Percentiles rank a stretch among this genome's conserved stretches.
These are phyloP conservation scores for Trachymyrmex cornetzi DNA, from an alignment of 1,140 invertebrate species.

Conservation along the genomic window DNA sequence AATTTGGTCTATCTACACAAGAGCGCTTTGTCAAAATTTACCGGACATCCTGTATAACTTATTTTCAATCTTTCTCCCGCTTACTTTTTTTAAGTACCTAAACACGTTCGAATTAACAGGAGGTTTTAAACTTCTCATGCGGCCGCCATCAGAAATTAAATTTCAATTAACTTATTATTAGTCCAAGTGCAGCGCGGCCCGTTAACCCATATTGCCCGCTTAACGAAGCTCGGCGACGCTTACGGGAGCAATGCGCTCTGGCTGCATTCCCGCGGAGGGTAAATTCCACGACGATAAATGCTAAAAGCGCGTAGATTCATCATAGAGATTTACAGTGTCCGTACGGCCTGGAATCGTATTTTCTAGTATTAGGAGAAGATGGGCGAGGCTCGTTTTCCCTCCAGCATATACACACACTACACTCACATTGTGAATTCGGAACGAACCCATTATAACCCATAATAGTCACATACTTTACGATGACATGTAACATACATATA, in stretches of 20 bases:
- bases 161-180: slow-evolving; percentile 66
- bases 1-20: too few species aligned
- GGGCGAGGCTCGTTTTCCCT: slow-evolving; percentile 45
- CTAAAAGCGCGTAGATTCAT: slow-evolving; percentile 52
- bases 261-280: slow-evolving; percentile 56
- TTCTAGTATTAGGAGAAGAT: slow-evolving; percentile 58
- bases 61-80: not conserved
- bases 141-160: slow-evolving; percentile 41
- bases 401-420: not conserved
- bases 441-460: slow-evolving; percentile 44
- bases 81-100: slow-evolving; percentile 8
- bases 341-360: slow-evolving; percentile 57
- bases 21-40: too few species aligned
- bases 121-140: slow-evolving; percentile 34
- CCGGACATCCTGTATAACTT: not conserved
- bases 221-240: slow-evolving; percentile 35
- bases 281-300: slow-evolving; percentile 69
- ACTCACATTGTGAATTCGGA: slow-evolving; percentile 24
- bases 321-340: slow-evolving; percentile 65
- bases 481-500: slow-evolving; percentile 60
- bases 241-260: slow-evolving; percentile 64
- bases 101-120: not conserved
- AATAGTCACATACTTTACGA: slow-evolving; percentile 60
- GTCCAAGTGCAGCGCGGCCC: slow-evolving; percentile 42
- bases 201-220: slow-evolving; percentile 44